Percentiles rank a stretch among this genome's conserved stretches.
Conservation (phyloP, 2,797 vertebrate genomes). For the Pipistrellus nathusii region DNA sequence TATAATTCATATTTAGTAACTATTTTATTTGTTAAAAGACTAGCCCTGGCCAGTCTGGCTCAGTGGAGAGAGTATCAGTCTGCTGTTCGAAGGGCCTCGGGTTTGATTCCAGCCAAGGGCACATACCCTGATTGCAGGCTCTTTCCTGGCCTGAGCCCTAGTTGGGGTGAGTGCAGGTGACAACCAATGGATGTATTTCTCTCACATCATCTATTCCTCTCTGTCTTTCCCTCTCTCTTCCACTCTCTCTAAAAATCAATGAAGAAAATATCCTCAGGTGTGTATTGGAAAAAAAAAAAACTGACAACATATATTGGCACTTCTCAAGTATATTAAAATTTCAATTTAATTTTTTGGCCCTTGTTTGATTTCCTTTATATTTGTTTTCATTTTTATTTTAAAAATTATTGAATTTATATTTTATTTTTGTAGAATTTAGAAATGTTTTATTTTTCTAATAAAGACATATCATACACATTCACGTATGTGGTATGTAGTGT, state of each 20-base stretch:
- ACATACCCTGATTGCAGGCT: neutral
- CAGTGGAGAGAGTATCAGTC: neutral
- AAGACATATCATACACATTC: neutral
- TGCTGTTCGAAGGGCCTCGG: rapidly evolving
- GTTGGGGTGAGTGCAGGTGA: neutral
- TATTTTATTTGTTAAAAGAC: neutral
- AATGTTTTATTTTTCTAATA: neutral
- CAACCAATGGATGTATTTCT: neutral
- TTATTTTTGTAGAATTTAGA: neutral
- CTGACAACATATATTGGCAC: neutral
- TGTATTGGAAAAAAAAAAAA: neutral
- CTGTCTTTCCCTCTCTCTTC: neutral
- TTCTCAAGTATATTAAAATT: neutral
- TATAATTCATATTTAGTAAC: neutral
- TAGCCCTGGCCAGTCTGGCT: neutral
- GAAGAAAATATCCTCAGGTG: neutral
- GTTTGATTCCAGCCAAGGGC: neutral
- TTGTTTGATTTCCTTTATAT: neutral
- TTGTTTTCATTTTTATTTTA: neutral
- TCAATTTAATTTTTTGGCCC: neutral
- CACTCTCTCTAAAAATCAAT: neutral
- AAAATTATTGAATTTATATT: neutral
- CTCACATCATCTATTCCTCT: neutral
- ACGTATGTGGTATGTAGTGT: neutral
- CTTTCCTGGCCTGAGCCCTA: neutral